Evolutionary conservation across 2,888 invertebrate species (phyloP), one percentile per base, ranked within the genome.

Genomic region (Gryllus longicercus): DNA sequence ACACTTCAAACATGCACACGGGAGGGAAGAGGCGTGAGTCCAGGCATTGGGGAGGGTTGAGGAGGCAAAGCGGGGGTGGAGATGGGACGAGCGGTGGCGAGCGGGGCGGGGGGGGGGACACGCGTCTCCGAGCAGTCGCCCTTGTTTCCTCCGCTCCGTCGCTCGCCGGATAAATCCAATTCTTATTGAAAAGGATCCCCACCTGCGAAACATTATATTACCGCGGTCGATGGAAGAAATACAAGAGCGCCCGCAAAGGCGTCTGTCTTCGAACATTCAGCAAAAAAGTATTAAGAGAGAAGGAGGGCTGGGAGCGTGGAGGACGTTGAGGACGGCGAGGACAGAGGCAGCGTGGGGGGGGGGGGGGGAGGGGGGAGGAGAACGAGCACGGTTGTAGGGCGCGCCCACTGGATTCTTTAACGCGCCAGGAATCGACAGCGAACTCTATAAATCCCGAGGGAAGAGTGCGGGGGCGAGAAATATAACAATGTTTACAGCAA

Each of bases 111-210:
- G 38, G 8, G 8, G 5, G 38, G 0, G 79, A 75, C 75, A 50
- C 75, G 80, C 78, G 76, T 2, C 78, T 78, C 80, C 78, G 50
- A 74, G 78, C 76, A 23, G 18, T 51, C 23, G 50, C 78, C 49
- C 78, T 78, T 77, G 76, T 78, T 38, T 51, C 75, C 80, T 50
- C 75, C 49, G 75, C 77, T 74, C 78, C 63, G 77, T 75, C 75
- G 78, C 80, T 74, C 51, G 23, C 77, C 21, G 79, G 76, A 25
- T 78, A 21, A 78, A 78, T 63, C 63, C 63, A 63, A 63, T 63
- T 63, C 63, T 63, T 63, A 63, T 63, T 63, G 63, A 63, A 63
- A 63, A 63, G 63, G 63, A 63, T 63, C 63, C 12, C n/a, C 63
- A 63, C 63, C 63, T 63, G 63, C 8, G 63, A 63, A 63, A 63